Evolutionary conservation across 2,113 vertebrate genomes (phyloP).

Genomic region (Furnarius figulus): DNA sequence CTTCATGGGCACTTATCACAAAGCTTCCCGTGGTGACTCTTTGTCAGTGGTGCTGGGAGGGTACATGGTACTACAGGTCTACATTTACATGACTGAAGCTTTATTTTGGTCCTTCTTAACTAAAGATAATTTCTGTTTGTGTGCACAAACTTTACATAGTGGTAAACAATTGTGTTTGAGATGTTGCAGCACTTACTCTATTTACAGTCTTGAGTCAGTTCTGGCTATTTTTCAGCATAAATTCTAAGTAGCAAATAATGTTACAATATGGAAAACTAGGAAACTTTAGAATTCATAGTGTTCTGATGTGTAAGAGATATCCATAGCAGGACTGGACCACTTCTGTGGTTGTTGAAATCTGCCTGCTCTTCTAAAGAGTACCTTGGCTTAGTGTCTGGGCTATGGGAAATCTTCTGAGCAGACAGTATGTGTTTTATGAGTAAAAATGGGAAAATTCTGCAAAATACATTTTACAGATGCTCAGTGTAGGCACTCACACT

Average conservation of each 20-base stretch:
- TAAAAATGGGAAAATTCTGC: neutral
- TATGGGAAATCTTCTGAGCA: neutral
- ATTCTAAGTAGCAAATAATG: neutral
- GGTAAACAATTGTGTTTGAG: neutral
- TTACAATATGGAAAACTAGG: neutral
- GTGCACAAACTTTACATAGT: neutral
- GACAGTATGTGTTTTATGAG: neutral
- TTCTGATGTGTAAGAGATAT: neutral
- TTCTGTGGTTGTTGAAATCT: neutral
- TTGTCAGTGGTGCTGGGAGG: neutral
- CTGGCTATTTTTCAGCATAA: neutral
- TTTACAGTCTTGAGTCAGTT: neutral
- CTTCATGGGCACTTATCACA: neutral
- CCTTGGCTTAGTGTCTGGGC: neutral
- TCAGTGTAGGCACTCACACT: neutral
- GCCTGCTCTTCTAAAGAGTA: neutral
- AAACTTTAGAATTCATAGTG: neutral
- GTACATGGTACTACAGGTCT: no score
- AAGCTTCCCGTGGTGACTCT: neutral
- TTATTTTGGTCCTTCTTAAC: neutral
- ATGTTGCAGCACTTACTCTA: neutral
- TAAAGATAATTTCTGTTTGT: neutral
- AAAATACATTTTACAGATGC: neutral
- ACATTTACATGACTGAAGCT: neutral
- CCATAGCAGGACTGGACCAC: neutral